Evolutionary conservation across 2,113 vertebrate species (phyloP).

Genomic region (Pteronura brasiliensis): DNA sequence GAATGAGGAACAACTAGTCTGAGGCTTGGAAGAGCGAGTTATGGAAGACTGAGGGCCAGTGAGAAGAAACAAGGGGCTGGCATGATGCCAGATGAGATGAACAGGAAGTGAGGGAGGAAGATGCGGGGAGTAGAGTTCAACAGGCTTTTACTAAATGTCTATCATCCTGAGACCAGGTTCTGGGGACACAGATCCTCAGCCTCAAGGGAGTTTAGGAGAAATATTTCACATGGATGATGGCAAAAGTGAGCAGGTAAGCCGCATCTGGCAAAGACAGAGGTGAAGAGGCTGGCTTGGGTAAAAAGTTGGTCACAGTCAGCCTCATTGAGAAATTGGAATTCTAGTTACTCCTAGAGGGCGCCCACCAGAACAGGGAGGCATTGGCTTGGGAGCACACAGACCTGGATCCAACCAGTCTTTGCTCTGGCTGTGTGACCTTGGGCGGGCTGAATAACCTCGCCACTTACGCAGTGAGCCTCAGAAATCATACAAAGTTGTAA

Average conservation of each 20-base stretch:
- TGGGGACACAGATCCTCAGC: neutral
- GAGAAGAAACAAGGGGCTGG: neutral
- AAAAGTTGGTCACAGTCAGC: neutral
- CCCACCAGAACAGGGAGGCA: neutral
- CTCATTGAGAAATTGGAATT: neutral
- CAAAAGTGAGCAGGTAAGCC: neutral
- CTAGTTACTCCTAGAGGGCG: neutral
- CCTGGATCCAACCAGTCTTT: neutral
- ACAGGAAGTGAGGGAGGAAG: neutral
- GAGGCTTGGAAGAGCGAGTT: neutral
- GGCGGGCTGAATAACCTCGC: neutral
- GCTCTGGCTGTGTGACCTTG: neutral
- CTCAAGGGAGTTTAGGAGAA: neutral
- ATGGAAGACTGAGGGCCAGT: neutral
- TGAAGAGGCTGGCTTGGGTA: neutral
- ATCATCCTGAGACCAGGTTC: neutral
- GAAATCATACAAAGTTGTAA: neutral
- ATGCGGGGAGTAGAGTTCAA: neutral
- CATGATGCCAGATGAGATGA: neutral
- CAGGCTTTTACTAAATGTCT: neutral
- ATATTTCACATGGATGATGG: neutral
- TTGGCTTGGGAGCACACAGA: neutral
- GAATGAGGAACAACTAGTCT: neutral
- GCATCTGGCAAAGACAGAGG: neutral
- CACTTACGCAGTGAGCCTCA: neutral